These are phyloP conservation scores for Chymomyza caudatula DNA, from an alignment of 2,888 invertebrate species.

Conservation along the genomic window DNA sequence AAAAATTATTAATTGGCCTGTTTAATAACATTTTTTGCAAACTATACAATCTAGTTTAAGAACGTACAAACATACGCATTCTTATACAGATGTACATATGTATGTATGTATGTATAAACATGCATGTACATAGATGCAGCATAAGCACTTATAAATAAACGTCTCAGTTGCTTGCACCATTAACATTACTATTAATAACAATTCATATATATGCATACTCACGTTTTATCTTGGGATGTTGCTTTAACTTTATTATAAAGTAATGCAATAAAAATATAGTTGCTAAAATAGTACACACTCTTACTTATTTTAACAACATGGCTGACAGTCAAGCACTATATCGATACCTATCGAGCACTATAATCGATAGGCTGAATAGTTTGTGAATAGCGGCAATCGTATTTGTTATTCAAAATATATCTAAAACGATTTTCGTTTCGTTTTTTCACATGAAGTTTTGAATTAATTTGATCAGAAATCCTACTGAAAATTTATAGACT, in stretches of 20 bases:
- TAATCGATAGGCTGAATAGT: neutral
- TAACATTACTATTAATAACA: neutral
- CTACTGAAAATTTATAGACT: too few species aligned
- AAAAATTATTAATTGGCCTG: too few species aligned
- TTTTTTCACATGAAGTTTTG: neutral
- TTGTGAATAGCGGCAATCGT: neutral
- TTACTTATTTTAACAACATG: neutral
- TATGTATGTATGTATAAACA: constrained; percentile 18
- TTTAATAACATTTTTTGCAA: too few species aligned
- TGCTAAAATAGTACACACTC: neutral
- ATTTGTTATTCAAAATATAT: neutral
- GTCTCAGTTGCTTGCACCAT: neutral
- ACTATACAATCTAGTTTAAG: neutral
- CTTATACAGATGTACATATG: constrained; percentile 18
- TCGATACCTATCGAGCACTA: neutral
- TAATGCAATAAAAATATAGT: neutral
- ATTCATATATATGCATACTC: neutral
- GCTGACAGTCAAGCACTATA: neutral
- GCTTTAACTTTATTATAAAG: neutral
- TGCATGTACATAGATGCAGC: constrained; percentile 17
- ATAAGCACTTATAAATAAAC: neutral
- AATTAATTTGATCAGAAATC: too few species aligned
- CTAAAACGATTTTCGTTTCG: neutral
- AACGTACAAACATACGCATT: constrained; percentile 22
- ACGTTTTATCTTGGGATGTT: neutral